Evolutionary conservation across 1,140 invertebrate genomes (phyloP), one percentile per base, ranked within the genome.

Genomic region (Ostrea edulis): DNA sequence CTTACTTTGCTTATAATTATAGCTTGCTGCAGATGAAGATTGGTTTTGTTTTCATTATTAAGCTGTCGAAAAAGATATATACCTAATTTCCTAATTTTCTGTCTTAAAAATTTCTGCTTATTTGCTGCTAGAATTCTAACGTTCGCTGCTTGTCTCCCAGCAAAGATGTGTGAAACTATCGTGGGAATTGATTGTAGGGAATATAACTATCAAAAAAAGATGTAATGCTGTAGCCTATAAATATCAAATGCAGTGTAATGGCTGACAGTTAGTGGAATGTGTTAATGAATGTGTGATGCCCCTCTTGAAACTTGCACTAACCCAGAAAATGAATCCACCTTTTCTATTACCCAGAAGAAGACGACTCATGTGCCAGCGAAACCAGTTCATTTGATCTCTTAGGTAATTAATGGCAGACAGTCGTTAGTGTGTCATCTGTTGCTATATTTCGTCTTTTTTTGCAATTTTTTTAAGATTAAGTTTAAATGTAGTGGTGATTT

Each of bases 261-360:
- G 55, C 5, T 20, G 8, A 62, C 17, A n/a, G 55, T 20, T 62
- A 62, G 55, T n/a, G 17, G 0, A 8, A n/a, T 62, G 17, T 62
- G 5, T 62, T 44, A 1, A 44, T 44, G 35, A 62, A 62, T 62
- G 55, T 62, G 17, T 82, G 22, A 54, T 55, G 0, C 86, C 12
- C 68, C 55, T 7, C 7, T 17, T 62, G n/a, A 12, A 71, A 25
- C 22, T 71, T 77, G 68, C 68, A 77, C 68, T 77, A 29, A 77
- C 68, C 68, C 68, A 77, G 25, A 25, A 77, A 20, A 29, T 77
- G 68, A 77, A 77, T 77, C 68, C 68, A 35, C 68, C 22, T 77
- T 77, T 77, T 77, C 25, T 77, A 77, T 77, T 77, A 77, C 68
- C 68, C 68, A 77, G 68, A 77, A 77, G 68, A 77, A 35, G 68